Conservation (phyloP, 2,797 vertebrate species). For the Mormyrops boulengeri region DNA sequence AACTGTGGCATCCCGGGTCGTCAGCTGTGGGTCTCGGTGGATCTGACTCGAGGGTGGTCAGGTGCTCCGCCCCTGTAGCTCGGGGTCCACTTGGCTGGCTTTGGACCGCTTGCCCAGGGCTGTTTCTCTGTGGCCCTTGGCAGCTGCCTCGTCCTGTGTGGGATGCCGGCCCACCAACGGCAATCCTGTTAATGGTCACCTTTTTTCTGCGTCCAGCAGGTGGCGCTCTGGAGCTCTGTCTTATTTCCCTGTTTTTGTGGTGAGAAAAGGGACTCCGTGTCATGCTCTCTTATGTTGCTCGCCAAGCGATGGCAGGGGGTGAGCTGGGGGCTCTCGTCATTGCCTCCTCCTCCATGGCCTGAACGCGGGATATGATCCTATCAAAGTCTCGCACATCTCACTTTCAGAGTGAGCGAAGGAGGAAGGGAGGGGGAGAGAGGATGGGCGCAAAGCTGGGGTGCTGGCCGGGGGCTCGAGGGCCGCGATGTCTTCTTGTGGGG, state of each 20-base stretch:
- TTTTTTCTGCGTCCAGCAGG: conserved; percentile 36
- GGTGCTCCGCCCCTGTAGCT: not conserved
- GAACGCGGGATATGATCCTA: not conserved
- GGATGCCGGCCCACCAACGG: not conserved
- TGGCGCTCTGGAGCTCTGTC: conserved; percentile 26
- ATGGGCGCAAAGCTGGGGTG: too few relatives aligned
- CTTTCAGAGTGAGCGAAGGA: not conserved
- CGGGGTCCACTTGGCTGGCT: not conserved
- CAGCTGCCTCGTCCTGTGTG: not conserved
- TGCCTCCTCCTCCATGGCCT: not conserved
- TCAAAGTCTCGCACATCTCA: not conserved
- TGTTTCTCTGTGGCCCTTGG: not conserved
- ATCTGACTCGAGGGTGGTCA: not conserved
- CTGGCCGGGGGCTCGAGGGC: not conserved
- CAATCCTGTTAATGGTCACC: conserved; percentile 15
- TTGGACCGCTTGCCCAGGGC: not conserved
- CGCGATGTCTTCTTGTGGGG: not conserved
- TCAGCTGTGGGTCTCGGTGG: not conserved
- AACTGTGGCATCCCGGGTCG: not conserved
- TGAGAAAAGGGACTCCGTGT: not conserved
- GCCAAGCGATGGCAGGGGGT: conserved; percentile 8
- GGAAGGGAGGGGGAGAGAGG: too few relatives aligned
- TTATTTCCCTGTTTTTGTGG: conserved; percentile 20
- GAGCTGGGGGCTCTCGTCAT: not conserved
- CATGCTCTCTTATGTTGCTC: conserved; percentile 17